Base-by-base conservation (phyloP, 2,797 vertebrate species). In the Gadopsis marmoratus region DNA sequence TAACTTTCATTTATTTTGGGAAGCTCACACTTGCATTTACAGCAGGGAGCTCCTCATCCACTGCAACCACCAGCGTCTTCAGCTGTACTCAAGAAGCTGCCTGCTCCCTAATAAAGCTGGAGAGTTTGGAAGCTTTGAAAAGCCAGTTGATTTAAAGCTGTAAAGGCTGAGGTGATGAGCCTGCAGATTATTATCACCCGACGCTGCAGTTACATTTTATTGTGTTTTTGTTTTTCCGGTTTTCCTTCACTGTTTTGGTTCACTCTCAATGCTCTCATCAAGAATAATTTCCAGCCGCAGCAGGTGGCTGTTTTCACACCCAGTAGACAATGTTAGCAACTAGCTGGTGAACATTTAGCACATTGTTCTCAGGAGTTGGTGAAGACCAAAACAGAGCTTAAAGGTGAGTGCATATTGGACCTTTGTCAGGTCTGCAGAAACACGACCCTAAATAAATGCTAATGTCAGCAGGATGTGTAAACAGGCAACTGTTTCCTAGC, bases 1-100 rank as follows among this genome's bases (percentile, higher is more conserved):
- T 67, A 74, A 79, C 74, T 39, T 65, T 63, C 14, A 66, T 78
- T 74, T 64, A 72, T 78, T 72, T 69, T 74, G 53, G 35, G 51
- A 48, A 72, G 61, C 45, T 73, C 41, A 59, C 29, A 68, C 41
- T 59, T 4, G 3, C 48, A 55, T 50, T 68, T 33, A 51, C 11
- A 70, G 67, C 53, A 4, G 51, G 47, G 31, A 26, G 29, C 54
- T 60, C 37, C 58, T 65, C 29, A 58, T 70, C 58, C 55, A 59
- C 62, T 63, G 62, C 62, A 65, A 51, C 39, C 50, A 54, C 21
- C 3, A 0, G 23, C 51, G 68, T 48, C 45, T 53, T 68, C 74
- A 74, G 51, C 51, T 68, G 33, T 4, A 43, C 69, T n/a, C 37
- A 74, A 47, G 47, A n/a, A 73, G 56, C 61, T 71, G 33, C 47